phyloP scores from a whole-genome alignment of 2,113 vertebrate species.

The Chloebia gouldiae region DNA sequence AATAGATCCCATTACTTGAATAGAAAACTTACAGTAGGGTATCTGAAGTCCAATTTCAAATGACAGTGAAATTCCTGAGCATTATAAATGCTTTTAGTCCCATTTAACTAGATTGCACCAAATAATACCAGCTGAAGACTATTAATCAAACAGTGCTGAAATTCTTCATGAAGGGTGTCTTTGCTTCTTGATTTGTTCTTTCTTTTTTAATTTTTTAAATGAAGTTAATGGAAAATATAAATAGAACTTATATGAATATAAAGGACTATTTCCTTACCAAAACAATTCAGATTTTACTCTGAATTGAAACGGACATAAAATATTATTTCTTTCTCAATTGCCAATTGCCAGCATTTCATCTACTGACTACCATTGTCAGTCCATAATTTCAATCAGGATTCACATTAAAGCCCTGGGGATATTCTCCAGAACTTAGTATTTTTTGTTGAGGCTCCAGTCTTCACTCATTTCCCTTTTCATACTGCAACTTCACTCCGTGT shows the following conservation, averaged over 20 bases:
- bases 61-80: not conserved
- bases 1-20: not conserved
- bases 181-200: not conserved
- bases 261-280: not conserved
- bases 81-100: not conserved
- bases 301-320: not conserved
- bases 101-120: not conserved
- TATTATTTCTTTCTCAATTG: not conserved
- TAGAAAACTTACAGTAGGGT: not conserved
- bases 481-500: not conserved
- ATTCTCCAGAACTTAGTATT: not conserved
- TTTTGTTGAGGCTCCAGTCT: not conserved
- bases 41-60: not conserved
- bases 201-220: not conserved
- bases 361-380: not conserved
- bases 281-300: not conserved
- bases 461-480: not conserved
- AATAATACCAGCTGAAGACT: not conserved
- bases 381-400: not conserved
- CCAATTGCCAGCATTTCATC: not conserved
- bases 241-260: not conserved
- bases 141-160: not conserved
- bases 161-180: not conserved
- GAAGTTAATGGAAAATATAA: not conserved
- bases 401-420: not conserved